Base-by-base conservation (phyloP, 1,140 invertebrate species). In the Lethrus apterus region DNA sequence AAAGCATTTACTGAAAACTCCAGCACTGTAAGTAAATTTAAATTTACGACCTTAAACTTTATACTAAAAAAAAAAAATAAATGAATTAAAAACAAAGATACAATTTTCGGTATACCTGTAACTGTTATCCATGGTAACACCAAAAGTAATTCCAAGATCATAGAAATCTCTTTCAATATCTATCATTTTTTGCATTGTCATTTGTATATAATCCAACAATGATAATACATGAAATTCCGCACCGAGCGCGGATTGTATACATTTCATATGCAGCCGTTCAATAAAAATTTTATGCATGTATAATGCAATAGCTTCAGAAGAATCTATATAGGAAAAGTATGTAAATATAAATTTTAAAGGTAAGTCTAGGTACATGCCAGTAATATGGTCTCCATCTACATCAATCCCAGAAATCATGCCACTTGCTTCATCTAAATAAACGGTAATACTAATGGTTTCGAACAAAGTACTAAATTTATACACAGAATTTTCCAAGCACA, bases 161-260 rank as follows among this genome's bases (percentile, higher is more conserved):
- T 19, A 4, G 23, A 41, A 47, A 18, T 47, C 35, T 2, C 23
- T 32, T n/a, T 36, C 26, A 2, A 47, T 31, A 17, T 47, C 36
- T 8, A 41, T 2, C 10, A 47, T 26, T 24, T 47, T 30, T 14
- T 41, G 19, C 46, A 47, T 47, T 2, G 35, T 40, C 31, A 47
- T 20, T 2, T 23, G 33, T 10, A 47, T 23, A 41, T 47, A 47
- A 41, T 47, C 46, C 11, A 47, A 15, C 8, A 47, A 10, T 10
- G 46, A 38, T 10, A 47, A 14, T n/a, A 47, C 20, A 17, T 47
- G 26, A 24, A 38, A 47, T 11, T 41, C 29, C n/a, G 31, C 35
- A n/a, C 46, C 46, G 11, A 47, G 5, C 24, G 35, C 46, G 5
- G 46, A 30, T 23, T 40, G 29, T 7, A 47, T 41, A 1, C 8